phyloP scores from a whole-genome alignment of 2,797 vertebrate species.

The Thripadectes ignobilis region DNA sequence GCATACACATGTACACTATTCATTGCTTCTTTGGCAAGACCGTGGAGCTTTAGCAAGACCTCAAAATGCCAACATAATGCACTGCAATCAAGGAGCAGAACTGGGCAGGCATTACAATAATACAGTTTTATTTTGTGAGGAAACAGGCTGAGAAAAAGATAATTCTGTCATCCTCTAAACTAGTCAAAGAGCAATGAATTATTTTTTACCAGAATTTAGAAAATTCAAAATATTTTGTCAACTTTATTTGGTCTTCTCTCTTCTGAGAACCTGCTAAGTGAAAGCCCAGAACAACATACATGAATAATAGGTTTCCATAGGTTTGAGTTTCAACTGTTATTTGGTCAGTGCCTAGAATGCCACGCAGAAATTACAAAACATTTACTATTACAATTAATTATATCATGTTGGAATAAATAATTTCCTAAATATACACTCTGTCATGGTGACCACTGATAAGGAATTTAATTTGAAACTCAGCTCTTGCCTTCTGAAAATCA shows the following conservation, averaged over 20 bases:
- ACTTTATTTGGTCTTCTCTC: not conserved
- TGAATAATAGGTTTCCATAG: not conserved
- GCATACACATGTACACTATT: not conserved
- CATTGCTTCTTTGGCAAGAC: not conserved
- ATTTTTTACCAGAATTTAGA: not conserved
- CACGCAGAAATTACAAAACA: not conserved
- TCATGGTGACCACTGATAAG: constrained; percentile 46
- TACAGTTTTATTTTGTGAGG: not conserved
- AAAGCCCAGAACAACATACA: not conserved
- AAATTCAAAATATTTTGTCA: not conserved
- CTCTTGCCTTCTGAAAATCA: constrained; percentile 55
- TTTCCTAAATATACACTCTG: constrained; percentile 30
- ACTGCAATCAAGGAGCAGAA: not conserved
- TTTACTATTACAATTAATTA: constrained; percentile 28
- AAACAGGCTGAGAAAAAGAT: not conserved
- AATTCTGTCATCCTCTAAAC: not conserved
- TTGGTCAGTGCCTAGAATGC: not conserved
- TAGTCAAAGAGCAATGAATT: not conserved
- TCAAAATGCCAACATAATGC: not conserved
- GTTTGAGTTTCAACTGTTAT: not conserved
- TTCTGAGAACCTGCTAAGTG: not conserved
- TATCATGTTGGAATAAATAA: constrained; percentile 54
- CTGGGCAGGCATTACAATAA: not conserved
- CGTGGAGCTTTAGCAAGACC: not conserved
- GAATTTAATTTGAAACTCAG: constrained; percentile 58